Base-by-base conservation (phyloP, 1,140 invertebrate species). In the Drosophila albomicans region DNA sequence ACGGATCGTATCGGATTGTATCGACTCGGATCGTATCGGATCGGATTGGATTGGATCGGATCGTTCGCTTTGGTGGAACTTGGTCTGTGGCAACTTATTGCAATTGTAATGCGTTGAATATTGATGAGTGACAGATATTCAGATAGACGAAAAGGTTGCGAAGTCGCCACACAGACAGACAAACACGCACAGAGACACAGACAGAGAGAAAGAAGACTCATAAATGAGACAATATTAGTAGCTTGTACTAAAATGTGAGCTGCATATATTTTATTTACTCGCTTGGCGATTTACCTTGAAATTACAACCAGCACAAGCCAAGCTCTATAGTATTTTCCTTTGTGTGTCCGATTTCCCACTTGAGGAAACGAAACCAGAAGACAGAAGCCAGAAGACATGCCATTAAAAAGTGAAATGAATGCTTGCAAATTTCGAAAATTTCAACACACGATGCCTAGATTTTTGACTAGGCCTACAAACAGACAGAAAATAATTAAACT, bases 91-190 rank as follows among this genome's bases (percentile, higher is more conserved):
- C 76, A 79, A 80, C 82, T 79, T 82, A 88, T 87, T 89, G 85
- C 85, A 88, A 88, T 88, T 88, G 85, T 89, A 88, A 88, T 89
- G 85, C 85, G 85, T 85, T 88, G 85, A 88, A 88, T 88, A 88
- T 88, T 89, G 75, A 88, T 88, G 85, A 87, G 76, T 64, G 28
- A 45, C 16, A 71, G 65, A 75, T 54, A 63, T 28, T 8, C 56
- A 54, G 45, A 65, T 46, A 63, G 49, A 67, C 71, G 30, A 57
- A 30, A 28, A 66, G 49, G 35, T 66, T 58, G 20, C 8, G 25
- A 59, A 58, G 30, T 68, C 52, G 25, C 15, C 41, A 54, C 13
- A 71, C 30, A 46, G 8, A 49, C 35, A 56, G 41, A 7, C 35
- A 20, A 35, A 15, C 15, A 15, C 15, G 1, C 15, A 30, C 8